Evolutionary conservation across 2,113 vertebrate genomes (phyloP), one percentile per base, ranked within the genome.

Genomic region (Marmota monax): DNA sequence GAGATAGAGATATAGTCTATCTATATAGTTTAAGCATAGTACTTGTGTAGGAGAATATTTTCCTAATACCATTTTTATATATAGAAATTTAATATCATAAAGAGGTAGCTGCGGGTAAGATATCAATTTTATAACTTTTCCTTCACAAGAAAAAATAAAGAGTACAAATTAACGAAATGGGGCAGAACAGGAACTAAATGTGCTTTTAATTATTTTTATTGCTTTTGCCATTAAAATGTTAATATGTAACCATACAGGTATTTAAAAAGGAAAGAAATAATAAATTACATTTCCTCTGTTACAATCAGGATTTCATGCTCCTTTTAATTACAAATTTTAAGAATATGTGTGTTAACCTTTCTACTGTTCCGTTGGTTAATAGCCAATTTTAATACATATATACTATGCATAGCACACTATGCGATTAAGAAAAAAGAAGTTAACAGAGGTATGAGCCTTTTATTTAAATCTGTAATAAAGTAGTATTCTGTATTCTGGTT

Each of bases 351-450:
- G 48, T 96, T 70, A 95, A 76, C 23, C 85, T 48, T 3, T 73
- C 51, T 58, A 12, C 70, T 34, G 16, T 65, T 63, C 56, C 61
- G 76, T 95, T 34, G 76, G 5, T 45, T 96, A 95, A 2, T 92
- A 95, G 84, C 7, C 48, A 90, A 96, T 87, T 97, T 69, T 87
- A 91, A 82, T 5, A 91, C 0, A 34, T 48, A 42, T 11, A 42
- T 69, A n/a, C 5, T 77, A 51, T 34, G 56, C 0, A 39, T 23
- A n/a, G 13, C 2, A 51, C 5, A 92, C 6, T 14, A 48, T 29
- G 7, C 11, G 91, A 14, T 90, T 72, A 96, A 96, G 25, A 97
- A 93, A 94, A 97, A 97, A 84, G 42, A 96, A 96, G 69, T 89
- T 48, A 98, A 95, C 29, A 96, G 82, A 80, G 69, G 77, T 96